Conservation (phyloP, 30 jellyfish, hydroid and myxozoan genomes). For the Catostylus mosaicus region DNA sequence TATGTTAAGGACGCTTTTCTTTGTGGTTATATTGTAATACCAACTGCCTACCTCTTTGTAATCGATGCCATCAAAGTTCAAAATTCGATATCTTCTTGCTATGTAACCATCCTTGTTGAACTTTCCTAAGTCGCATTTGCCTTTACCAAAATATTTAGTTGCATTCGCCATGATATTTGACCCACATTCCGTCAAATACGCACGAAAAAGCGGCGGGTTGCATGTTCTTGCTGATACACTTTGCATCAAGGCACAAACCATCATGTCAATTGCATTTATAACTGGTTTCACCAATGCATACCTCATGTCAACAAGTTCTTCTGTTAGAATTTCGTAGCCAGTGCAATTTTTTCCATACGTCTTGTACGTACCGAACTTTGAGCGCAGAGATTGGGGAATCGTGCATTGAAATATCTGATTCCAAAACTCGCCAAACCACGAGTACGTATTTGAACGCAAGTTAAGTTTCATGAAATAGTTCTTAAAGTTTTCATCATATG, state of each 20-base stretch:
- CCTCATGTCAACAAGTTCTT: slow-evolving; percentile 7
- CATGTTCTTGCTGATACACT: neutral
- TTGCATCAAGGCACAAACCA: slow-evolving; percentile 37
- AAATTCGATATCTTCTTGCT: neutral
- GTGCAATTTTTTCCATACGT: slow-evolving; percentile 32
- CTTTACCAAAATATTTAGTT: neutral
- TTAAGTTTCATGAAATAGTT: slow-evolving; percentile 28
- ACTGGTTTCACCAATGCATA: slow-evolving; percentile 49
- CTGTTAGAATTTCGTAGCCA: slow-evolving; percentile 44
- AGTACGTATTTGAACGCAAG: neutral
- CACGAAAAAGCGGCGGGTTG: neutral
- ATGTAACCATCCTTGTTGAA: slow-evolving; percentile 10
- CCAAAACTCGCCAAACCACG: slow-evolving; percentile 78
- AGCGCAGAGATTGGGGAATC: neutral
- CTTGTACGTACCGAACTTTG: slow-evolving; percentile 1
- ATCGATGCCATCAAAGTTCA: slow-evolving; percentile 15
- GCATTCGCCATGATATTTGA: neutral
- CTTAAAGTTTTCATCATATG: slow-evolving; percentile 3
- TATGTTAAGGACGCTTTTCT: neutral
- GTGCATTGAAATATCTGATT: slow-evolving; percentile 65
- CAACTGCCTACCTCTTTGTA: slow-evolving; percentile 28
- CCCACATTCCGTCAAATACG: neutral
- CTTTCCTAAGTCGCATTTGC: neutral
- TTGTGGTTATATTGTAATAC: neutral
- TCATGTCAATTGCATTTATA: slow-evolving; percentile 23